Evolutionary conservation across 2,888 invertebrate species (phyloP), one percentile per base, ranked within the genome.

Genomic region (Megamerina dolium): DNA sequence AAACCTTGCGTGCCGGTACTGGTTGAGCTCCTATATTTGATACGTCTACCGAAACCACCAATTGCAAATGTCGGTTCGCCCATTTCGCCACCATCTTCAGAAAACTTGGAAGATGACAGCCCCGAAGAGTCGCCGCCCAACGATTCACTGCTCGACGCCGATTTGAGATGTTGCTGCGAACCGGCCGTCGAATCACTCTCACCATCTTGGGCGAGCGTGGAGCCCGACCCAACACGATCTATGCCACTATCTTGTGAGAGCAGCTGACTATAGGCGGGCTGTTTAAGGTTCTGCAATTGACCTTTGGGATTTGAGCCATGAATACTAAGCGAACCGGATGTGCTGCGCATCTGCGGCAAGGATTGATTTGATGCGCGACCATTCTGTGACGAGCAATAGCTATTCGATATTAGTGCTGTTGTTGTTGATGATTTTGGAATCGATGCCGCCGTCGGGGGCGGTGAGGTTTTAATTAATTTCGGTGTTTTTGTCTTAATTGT

Each of bases 171-270:
- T 19, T 53, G 51, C 39, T 52, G 55, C 6, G 55, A 55, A 4
- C 55, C 52, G 17, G 37, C 37, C 12, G 45, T 43, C 21, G 55
- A 55, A 14, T 52, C 51, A 18, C 33, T 38, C 21, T 39, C 43
- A 17, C 29, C 33, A 41, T 49, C 6, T 29, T 12, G 32, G 39
- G 34, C 33, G 37, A 13, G 21, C 3, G 31, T 27, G 34, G 20
- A 23, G 10, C 41, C 47, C 16, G 41, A 48, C 34, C 52, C 51
- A 17, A 61, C 61, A 51, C 60, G 61, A 51, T 71, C 71, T 29
- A 71, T 71, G 50, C 71, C 71, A 41, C 70, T 70, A 49, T 71
- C 71, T 46, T 68, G 68, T 16, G 72, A 71, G 41, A 71, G 57
- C 10, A 68, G 51, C 48, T 65, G 59, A 16, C 53, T 53, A 36